Base-by-base conservation (phyloP, 1,140 invertebrate species). In the Ylistrum balloti region DNA sequence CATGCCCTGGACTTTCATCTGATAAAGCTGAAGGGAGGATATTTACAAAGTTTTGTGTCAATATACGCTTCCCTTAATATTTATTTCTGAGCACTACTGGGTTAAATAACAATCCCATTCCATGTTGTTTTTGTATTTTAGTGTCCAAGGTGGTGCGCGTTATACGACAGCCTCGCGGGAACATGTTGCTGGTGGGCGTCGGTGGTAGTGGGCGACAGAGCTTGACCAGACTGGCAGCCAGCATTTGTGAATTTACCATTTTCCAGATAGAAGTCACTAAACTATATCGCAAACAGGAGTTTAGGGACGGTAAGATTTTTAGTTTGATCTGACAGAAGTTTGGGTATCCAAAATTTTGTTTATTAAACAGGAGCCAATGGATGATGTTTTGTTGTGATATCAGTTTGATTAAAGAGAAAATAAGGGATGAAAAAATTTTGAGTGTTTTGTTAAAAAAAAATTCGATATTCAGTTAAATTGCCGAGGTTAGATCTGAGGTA, bases 111-210 rank as follows among this genome's bases (percentile, higher is more conserved):
- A n/a, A n/a, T n/a, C n/a, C n/a, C n/a, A n/a, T n/a, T n/a, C n/a
- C n/a, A n/a, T n/a, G n/a, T n/a, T n/a, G n/a, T n/a, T n/a, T 91
- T 91, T 91, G 34, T 88, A 91, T 92, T 93, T 34, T 92, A 97
- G 97, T 98, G 87, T 97, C 97, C 89, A 97, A 98, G 91, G 98
- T 98, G 89, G 97, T 98, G 17, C 97, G 98, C 88, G 98, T 98
- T 22, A 97, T 99, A 85, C 98, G 98, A 1, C 98, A 98, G 95
- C 98, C 97, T 0, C 96, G 97, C 35, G 98, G 98, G 7, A 97
- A 98, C 96, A 97, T 98, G 97, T 96, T 98, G 3, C 97, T 98
- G 86, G 97, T 99, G 86, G 98, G 98, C 48, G 98, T 98, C 91
- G 98, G 97, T 97, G 96, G 96, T 74, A 96, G 95, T 93, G 96